Conservation (phyloP, 2,888 invertebrate genomes). For the Drosophila kambysellisi region DNA sequence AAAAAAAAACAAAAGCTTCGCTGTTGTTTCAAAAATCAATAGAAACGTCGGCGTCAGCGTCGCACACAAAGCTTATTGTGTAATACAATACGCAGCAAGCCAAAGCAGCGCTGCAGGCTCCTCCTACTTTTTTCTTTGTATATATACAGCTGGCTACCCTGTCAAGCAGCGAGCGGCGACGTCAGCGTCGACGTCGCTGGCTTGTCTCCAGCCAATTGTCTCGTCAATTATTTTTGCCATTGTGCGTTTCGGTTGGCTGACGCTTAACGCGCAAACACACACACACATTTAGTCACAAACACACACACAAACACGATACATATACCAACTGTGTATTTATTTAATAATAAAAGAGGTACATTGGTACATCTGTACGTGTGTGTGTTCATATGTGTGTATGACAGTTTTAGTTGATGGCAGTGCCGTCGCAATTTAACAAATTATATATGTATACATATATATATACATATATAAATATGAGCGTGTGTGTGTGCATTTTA, state of each 20-base stretch:
- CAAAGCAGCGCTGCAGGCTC: conserved; percentile 55
- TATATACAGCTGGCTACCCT: conserved; percentile 36
- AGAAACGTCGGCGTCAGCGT: conserved; percentile 18
- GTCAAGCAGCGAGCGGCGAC: conserved; percentile 21
- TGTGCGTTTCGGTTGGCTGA: conserved; percentile 70
- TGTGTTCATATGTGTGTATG: background rate
- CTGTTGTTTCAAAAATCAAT: conserved; percentile 61
- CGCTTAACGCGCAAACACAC: conserved; percentile 12
- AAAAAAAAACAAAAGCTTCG: conserved; percentile 42
- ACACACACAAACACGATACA: background rate
- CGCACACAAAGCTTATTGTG: conserved; percentile 54
- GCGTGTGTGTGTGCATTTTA: background rate
- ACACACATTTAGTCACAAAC: background rate
- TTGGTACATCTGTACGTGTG: background rate
- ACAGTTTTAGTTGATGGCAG: background rate
- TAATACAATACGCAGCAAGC: conserved; percentile 41
- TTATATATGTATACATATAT: background rate
- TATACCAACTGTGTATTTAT: background rate
- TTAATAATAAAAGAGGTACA: background rate
- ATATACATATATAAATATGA: no score
- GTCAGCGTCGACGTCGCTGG: conserved; percentile 51
- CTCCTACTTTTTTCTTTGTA: conserved; percentile 48
- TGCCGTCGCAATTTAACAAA: background rate
- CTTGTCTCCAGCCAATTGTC: conserved; percentile 79
- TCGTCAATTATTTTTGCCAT: conserved; percentile 68